These are phyloP conservation scores for Orthosia incerta DNA, from an alignment of 2,888 invertebrate species.

Conservation along the genomic window DNA sequence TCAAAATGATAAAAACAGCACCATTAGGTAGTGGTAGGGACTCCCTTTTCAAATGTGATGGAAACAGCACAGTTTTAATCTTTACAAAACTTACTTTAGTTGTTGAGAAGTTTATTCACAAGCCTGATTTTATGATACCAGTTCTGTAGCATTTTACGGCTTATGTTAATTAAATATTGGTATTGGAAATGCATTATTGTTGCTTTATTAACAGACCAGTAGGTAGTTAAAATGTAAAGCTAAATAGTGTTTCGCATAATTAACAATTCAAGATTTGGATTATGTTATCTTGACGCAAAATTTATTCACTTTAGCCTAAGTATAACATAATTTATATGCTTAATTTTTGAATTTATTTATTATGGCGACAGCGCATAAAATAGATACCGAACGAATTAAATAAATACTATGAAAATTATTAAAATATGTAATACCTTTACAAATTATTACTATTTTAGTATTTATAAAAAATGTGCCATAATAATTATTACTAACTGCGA, in stretches of 20 bases:
- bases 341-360: constrained; percentile 20
- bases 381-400: constrained; percentile 32
- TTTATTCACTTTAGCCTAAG: not conserved
- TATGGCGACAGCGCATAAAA: not conserved
- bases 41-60: no score
- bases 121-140: constrained; percentile 51
- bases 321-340: constrained; percentile 34
- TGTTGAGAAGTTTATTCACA: constrained; percentile 19
- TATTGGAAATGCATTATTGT: constrained; percentile 57
- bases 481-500: no score
- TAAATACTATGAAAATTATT: constrained; percentile 13
- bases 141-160: constrained; percentile 46
- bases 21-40: no score
- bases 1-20: not conserved
- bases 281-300: constrained; percentile 33
- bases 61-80: not conserved
- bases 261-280: constrained; percentile 44
- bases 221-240: constrained; percentile 22
- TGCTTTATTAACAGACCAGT: constrained; percentile 41
- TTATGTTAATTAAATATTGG: constrained; percentile 56
- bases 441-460: not conserved
- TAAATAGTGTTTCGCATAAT: constrained; percentile 38
- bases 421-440: not conserved
- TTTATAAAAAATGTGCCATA: not conserved
- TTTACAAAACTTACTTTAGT: constrained; percentile 7